Base-by-base conservation (phyloP, 2,797 vertebrate genomes). In the Bradypodion pumilum region DNA sequence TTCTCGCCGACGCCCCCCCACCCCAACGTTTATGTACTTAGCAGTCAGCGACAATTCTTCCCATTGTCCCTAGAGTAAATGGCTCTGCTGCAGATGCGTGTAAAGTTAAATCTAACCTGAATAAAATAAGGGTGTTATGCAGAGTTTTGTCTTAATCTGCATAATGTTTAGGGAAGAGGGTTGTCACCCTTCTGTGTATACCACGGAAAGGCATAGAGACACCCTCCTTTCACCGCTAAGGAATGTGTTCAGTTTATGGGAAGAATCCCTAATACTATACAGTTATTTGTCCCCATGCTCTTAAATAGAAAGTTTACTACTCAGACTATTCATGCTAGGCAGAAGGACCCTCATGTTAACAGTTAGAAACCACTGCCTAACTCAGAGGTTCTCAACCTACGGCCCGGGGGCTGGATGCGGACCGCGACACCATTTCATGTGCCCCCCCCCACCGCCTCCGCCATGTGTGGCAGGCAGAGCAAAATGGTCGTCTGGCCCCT, bases 101-200 rank as follows among this genome's bases (percentile, higher is more conserved):
- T 74, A 49, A 81, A 81, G 42, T 69, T 62, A 63, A 76, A 81
- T 72, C 40, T 65, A 75, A 60, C 76, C 65, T 81, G 84, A 85
- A 85, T 85, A 62, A 85, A 85, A 85, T 81, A 73, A 72, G 73
- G 44, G 73, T 63, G 32, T 63, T 74, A 40, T 23, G 49, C 56
- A 42, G 35, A 12, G 32, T n/a, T 69, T 81, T 15, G 19, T 69
- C 35, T 66, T 68, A 23, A n/a, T 79, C 74, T 86, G 23, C 62
- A 74, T 66, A 74, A 74, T 74, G 76, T 49, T 68, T 68, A 29
- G 35, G 60, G 69, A 23, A 65, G 19, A 56, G 35, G 32, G 62
- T 63, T 62, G n/a, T 52, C 23, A 32, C 44, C 37, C 5, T 32
- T 37, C n/a, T 78, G 52, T 40, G 42, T 40, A 42, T 49, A 74